Evolutionary conservation across 2,888 invertebrate genomes (phyloP).

Genomic region (Polylopha cassiicola): DNA sequence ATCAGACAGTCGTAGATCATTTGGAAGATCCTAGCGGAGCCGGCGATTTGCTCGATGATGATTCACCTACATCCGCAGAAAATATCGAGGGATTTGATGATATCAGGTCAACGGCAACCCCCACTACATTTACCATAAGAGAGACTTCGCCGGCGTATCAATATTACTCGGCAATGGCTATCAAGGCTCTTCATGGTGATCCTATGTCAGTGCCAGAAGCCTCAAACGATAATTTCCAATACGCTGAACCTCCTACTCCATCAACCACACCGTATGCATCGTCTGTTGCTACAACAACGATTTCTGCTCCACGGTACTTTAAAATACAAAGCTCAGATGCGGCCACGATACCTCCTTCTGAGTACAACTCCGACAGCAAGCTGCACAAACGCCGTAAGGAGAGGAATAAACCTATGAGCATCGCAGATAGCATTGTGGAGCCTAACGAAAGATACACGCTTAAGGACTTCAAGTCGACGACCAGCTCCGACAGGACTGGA

Average conservation of each 20-base stretch:
- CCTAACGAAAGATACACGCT: conserved; percentile 35
- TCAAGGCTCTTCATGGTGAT: conserved; percentile 52
- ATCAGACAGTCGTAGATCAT: conserved; percentile 57
- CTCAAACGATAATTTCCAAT: conserved; percentile 60
- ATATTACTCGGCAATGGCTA: conserved; percentile 59
- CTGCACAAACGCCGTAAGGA: conserved; percentile 24
- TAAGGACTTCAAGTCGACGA: conserved; percentile 28
- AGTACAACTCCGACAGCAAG: conserved; percentile 29
- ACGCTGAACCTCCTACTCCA: conserved; percentile 49
- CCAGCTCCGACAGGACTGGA: conserved; percentile 29
- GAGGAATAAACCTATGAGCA: conserved; percentile 24
- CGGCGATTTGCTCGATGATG: conserved; percentile 36
- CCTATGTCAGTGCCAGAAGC: conserved; percentile 51
- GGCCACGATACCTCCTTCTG: conserved; percentile 29
- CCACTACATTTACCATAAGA: conserved; percentile 50
- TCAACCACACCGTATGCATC: conserved; percentile 37
- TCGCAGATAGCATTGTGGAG: conserved; percentile 28
- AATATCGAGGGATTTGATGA: conserved; percentile 43
- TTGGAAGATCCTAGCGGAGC: conserved; percentile 43
- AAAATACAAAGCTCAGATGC: conserved; percentile 32
- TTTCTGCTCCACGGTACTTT: conserved; percentile 31
- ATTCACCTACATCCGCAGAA: conserved; percentile 43
- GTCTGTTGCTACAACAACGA: conserved; percentile 39
- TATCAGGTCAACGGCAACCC: conserved; percentile 36
- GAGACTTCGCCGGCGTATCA: conserved; percentile 55